Conservation (phyloP, 1,140 invertebrate species). For the Galendromus occidentalis region DNA sequence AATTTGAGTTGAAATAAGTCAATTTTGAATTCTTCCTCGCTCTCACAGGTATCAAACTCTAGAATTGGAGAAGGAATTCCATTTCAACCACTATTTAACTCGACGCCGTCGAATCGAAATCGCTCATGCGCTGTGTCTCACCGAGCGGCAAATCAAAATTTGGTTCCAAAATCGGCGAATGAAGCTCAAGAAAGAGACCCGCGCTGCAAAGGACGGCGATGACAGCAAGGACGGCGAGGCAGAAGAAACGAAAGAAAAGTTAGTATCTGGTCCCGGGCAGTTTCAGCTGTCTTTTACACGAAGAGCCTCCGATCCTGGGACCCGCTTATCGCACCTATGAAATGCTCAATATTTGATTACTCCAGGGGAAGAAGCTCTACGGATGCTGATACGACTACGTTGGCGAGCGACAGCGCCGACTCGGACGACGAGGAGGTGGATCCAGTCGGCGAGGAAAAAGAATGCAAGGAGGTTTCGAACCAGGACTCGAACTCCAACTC, state of each 20-base stretch:
- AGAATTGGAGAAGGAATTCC: slow-evolving; percentile 93
- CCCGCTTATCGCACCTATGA: too few relatives aligned
- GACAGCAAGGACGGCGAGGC: slow-evolving; percentile 23
- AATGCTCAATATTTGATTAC: too few relatives aligned
- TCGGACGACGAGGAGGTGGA: slow-evolving; percentile 6
- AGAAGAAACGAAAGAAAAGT: too few relatives aligned
- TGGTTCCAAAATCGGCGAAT: slow-evolving; percentile 94
- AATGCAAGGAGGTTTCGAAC: neutral
- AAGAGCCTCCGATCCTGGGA: too few relatives aligned
- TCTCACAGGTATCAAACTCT: slow-evolving; percentile 58
- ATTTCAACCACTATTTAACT: slow-evolving; percentile 93
- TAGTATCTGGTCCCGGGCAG: too few relatives aligned
- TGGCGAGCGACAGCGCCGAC: neutral
- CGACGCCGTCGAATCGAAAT: slow-evolving; percentile 86
- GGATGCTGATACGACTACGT: slow-evolving; percentile 1
- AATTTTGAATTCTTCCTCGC: too few relatives aligned
- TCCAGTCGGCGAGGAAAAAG: neutral
- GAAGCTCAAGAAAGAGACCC: slow-evolving; percentile 89
- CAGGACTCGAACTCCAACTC: neutral
- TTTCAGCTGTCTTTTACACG: too few relatives aligned
- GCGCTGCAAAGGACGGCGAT: slow-evolving; percentile 82
- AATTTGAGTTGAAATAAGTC: too few relatives aligned
- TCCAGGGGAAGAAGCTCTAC: neutral
- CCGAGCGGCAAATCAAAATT: slow-evolving; percentile 89
- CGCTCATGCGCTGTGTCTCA: slow-evolving; percentile 80